Conservation (phyloP, 2,113 vertebrate species). For the Poicephalus gulielmi region DNA sequence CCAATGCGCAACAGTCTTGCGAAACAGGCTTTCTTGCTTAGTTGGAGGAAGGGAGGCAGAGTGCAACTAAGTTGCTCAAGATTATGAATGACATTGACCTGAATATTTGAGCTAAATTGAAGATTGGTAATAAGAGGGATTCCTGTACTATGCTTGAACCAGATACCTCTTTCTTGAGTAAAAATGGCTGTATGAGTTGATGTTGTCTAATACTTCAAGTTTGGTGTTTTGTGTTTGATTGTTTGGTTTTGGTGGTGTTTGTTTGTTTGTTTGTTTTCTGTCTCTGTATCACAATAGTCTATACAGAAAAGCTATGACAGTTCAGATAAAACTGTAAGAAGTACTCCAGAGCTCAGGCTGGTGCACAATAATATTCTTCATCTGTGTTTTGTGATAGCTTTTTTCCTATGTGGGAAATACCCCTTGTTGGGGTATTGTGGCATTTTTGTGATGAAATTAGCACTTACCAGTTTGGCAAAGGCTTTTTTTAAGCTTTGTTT, state of each 20-base stretch:
- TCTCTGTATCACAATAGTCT: background rate
- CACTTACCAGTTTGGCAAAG: background rate
- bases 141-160: background rate
- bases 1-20: background rate
- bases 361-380: background rate
- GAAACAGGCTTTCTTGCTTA: background rate
- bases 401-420: background rate
- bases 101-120: background rate
- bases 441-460: background rate
- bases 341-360: background rate
- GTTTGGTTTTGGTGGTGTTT: background rate
- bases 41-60: background rate
- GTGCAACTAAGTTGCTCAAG: background rate
- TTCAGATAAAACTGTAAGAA: background rate
- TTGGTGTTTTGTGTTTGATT: background rate
- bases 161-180: background rate
- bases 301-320: background rate
- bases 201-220: background rate
- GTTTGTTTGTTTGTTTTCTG: background rate
- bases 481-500: background rate
- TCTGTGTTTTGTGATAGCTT: background rate
- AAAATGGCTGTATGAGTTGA: background rate
- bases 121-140: background rate
- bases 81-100: background rate
- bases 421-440: background rate